Percentiles rank a stretch among this genome's conserved stretches.
phyloP scores from a whole-genome alignment of 2,797 vertebrate genomes.

The Adelosebastes latens region DNA sequence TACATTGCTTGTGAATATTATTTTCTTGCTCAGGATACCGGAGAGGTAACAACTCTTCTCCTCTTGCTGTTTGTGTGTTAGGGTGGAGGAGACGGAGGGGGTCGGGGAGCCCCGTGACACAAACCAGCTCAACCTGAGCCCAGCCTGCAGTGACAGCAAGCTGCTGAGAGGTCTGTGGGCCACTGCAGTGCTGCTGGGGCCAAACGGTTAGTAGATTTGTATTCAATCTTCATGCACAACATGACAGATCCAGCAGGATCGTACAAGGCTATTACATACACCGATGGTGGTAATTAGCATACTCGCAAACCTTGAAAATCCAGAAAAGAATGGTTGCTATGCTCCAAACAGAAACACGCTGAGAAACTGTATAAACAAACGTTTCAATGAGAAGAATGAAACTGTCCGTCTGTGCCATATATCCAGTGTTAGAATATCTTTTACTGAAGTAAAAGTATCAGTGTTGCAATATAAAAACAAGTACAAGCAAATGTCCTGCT shows the following conservation, averaged over 20 bases:
- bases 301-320: background rate
- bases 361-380: background rate
- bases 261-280: background rate
- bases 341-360: background rate
- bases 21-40: background rate
- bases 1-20: background rate
- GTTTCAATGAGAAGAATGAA: background rate
- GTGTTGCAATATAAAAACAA: background rate
- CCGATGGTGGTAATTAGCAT: too few species aligned
- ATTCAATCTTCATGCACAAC: background rate
- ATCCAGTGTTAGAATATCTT: background rate
- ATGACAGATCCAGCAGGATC: background rate
- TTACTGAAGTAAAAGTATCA: background rate
- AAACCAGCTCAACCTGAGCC: constrained; percentile 89
- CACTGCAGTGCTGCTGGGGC: constrained; percentile 85
- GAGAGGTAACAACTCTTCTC: background rate
- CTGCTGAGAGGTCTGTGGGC: constrained; percentile 91
- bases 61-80: constrained; percentile 58
- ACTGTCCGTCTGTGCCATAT: background rate
- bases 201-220: constrained; percentile 81
- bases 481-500: background rate
- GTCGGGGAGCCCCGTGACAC: constrained; percentile 92
- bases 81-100: constrained; percentile 91
- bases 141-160: constrained; percentile 87
- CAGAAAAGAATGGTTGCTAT: background rate